Evolutionary conservation across 2,113 vertebrate species (phyloP), one percentile per base, ranked within the genome.

Genomic region (Gnathonemus echidnorhynchus): DNA sequence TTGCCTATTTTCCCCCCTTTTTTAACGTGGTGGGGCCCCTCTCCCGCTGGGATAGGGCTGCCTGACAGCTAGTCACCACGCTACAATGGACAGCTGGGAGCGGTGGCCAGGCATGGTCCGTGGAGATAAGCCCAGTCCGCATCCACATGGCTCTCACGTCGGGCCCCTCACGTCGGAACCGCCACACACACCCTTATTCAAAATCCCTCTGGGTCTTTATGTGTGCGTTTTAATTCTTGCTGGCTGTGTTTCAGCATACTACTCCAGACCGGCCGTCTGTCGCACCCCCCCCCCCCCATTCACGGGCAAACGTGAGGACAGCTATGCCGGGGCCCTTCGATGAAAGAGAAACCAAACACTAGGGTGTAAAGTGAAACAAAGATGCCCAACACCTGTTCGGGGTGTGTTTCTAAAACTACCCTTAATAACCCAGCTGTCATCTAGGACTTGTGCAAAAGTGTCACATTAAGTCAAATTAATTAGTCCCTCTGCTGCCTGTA

Each of bases 51-150:
- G 93, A 89, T 91, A 92, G 48, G 94, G 92, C 92, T 90, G 93
- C 92, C 94, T 95, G 95, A 96, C 94, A 95, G 95, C 94, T 70
- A 70, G 62, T 11, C n/a, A 70, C 62, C 3, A 11, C 10, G 3
- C 27, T 70, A 70, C 62, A 70, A 70, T 31, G 95, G 94, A 94
- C 96, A 95, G 95, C 94, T 94, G 93, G 92, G 94, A 93, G 94
- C 95, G 93, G 90, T 91, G 87, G 90, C 93, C 94, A 96, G 95
- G 96, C 95, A 95, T 96, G 96, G 95, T 92, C 90, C 90, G 89
- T 92, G 90, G 90, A 96, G 96, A 96, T 96, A 96, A 96, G 95
- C 95, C 95, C 95, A 95, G 95, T 96, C 94, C 94, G 95, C 95
- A 96, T 96, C 94, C 94, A 94, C 95, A 95, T 96, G 94, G 94